Percentiles rank a stretch among this genome's conserved stretches.
phyloP scores from a whole-genome alignment of 2,113 vertebrate genomes.

The Lophura nycthemera region DNA sequence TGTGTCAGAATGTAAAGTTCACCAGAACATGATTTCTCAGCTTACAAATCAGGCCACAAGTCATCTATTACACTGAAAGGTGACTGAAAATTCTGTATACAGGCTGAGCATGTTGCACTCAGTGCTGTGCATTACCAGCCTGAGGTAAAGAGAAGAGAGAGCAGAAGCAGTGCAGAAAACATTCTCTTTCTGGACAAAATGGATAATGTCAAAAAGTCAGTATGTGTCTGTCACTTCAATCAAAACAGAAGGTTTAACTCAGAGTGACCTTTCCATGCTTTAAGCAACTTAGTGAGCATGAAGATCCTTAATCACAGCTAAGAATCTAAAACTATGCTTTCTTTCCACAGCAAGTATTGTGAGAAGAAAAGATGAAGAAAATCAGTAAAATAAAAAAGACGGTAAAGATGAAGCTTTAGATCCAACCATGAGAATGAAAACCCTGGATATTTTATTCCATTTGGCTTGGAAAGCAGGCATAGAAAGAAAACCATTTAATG shows the following conservation, averaged over 20 bases:
- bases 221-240: neutral
- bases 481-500: neutral
- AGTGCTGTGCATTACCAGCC: fast-evolving
- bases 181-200: neutral
- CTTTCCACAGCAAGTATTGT: neutral
- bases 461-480: neutral
- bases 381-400: neutral
- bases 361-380: neutral
- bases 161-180: neutral
- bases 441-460: fast-evolving
- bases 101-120: neutral
- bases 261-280: too few relatives aligned
- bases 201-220: neutral
- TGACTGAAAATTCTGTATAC: neutral
- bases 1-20: neutral
- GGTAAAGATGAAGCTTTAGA: neutral
- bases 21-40: neutral
- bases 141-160: neutral
- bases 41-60: neutral
- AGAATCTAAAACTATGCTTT: neutral
- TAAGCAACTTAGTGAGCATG: neutral
- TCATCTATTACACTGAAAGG: neutral
- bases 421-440: neutral
- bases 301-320: neutral
- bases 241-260: too few relatives aligned